Percentiles rank a stretch among this genome's conserved stretches.
phyloP scores from a whole-genome alignment of 2,888 invertebrate species.

The Nyleta sp. region DNA sequence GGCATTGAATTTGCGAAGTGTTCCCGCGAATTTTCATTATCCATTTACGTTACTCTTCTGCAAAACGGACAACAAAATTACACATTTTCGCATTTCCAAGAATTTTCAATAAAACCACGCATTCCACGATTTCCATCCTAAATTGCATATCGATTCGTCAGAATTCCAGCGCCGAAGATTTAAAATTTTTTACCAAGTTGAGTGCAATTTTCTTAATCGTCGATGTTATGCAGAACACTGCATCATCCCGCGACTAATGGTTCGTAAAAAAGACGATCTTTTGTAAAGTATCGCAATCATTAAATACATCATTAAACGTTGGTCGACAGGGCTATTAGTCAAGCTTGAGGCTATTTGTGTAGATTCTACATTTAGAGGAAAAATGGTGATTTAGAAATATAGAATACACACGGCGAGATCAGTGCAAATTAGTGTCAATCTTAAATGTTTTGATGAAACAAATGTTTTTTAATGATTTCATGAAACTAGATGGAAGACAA shows the following conservation, averaged over 20 bases:
- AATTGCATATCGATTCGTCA: constrained; percentile 32
- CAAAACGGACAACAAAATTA: constrained; percentile 3
- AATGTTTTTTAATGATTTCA: too few species aligned
- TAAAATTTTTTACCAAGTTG: constrained; percentile 27
- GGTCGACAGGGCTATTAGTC: constrained; percentile 34
- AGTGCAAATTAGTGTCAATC: constrained; percentile 1
- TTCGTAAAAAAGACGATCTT: constrained; percentile 43
- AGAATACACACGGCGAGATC: constrained; percentile 7
- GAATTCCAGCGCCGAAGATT: constrained; percentile 10
- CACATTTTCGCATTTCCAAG: constrained; percentile 1
- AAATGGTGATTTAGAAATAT: constrained; percentile 33
- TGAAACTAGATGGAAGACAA: too few species aligned
- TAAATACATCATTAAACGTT: constrained; percentile 52
- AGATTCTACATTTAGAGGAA: constrained; percentile 12
- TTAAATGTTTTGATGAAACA: constrained; percentile 12
- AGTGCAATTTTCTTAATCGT: constrained; percentile 48
- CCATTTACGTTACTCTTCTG: too few species aligned
- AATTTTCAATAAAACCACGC: constrained; percentile 14
- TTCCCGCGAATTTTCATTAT: too few species aligned
- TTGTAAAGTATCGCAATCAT: constrained; percentile 50
- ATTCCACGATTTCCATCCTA: constrained; percentile 14
- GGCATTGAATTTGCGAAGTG: too few species aligned
- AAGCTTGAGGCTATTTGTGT: constrained; percentile 35
- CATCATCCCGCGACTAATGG: constrained; percentile 45
- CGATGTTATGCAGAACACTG: constrained; percentile 40